A percentile compares a stretch with the other conserved stretches of the same genome.
Conservation (phyloP, 2,797 vertebrate species). For the Prionace glauca region DNA sequence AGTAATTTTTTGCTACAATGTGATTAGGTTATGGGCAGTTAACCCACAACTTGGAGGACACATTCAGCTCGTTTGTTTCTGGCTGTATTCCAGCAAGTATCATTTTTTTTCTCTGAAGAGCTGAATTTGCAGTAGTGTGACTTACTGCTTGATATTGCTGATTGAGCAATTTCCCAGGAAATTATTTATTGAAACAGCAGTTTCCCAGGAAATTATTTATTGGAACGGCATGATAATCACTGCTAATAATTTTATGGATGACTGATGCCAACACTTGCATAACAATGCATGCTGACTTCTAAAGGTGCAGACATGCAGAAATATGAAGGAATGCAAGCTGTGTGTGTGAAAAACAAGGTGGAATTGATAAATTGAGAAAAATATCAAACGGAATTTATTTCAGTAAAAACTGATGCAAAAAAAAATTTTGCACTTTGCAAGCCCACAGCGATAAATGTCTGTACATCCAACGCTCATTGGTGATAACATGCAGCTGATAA, state of each 20-base stretch:
- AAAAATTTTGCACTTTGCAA: not conserved
- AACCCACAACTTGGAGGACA: not conserved
- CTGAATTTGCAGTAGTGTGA: not conserved
- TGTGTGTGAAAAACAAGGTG: not conserved
- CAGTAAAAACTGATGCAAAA: not conserved
- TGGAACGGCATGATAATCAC: not conserved
- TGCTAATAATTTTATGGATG: constrained; percentile 25
- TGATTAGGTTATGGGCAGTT: not conserved
- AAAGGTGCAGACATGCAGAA: not conserved
- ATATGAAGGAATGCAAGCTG: not conserved
- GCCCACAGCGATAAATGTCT: constrained; percentile 1
- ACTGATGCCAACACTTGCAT: not conserved
- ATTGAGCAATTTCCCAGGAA: constrained; percentile 20
- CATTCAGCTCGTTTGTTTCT: not conserved
- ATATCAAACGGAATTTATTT: constrained; percentile 5
- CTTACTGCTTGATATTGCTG: not conserved
- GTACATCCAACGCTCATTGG: not conserved
- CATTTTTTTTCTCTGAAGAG: not conserved
- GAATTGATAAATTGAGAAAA: not conserved
- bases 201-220: constrained; percentile 5
- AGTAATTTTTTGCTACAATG: not conserved
- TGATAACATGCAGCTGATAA: not conserved
- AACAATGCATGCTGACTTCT: not conserved
- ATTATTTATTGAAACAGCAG: constrained; percentile 3
- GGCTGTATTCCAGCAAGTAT: not conserved